Percentiles rank a stretch among this genome's conserved stretches.
Conservation (phyloP, 2,888 invertebrate species). For the Iphiclides podalirius region DNA sequence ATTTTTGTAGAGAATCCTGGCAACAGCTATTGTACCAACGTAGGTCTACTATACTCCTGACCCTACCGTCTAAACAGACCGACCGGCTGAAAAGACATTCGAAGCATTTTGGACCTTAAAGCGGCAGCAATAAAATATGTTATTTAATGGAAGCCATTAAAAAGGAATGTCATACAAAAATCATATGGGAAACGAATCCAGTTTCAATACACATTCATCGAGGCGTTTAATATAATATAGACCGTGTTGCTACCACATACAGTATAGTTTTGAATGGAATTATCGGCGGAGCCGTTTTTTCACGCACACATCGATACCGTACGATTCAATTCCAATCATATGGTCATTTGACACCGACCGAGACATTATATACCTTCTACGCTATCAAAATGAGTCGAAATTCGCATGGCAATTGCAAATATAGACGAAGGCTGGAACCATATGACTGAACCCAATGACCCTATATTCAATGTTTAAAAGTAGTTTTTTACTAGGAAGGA, state of each 20-base stretch:
- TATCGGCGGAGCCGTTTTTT: conserved; percentile 40
- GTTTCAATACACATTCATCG: conserved; percentile 48
- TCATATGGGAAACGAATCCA: conserved; percentile 73
- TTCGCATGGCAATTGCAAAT: conserved; percentile 20
- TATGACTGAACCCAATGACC: conserved; percentile 22
- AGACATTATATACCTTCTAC: conserved; percentile 29
- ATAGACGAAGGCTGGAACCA: conserved; percentile 13
- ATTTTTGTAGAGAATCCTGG: conserved; percentile 37
- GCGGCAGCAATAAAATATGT: conserved; percentile 6
- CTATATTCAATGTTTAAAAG: conserved; percentile 5
- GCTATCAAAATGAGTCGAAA: rapidly evolving
- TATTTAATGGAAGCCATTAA: conserved; percentile 28
- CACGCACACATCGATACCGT: conserved; percentile 40
- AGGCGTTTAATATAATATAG: conserved; percentile 27
- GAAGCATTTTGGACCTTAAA: conserved; percentile 37
- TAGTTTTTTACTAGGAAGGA: not conserved
- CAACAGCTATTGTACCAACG: conserved; percentile 36
- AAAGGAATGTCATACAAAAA: conserved; percentile 71
- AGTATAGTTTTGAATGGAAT: conserved; percentile 23
- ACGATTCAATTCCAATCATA: conserved; percentile 63
- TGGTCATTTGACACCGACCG: conserved; percentile 38
- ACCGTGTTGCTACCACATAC: not conserved
- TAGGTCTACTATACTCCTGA: conserved; percentile 43
- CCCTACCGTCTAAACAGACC: conserved; percentile 56
- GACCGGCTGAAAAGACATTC: conserved; percentile 32